These are phyloP conservation scores for Chaetogeoica ovagalla DNA, from an alignment of 2,888 invertebrate genomes.

Conservation along the genomic window DNA sequence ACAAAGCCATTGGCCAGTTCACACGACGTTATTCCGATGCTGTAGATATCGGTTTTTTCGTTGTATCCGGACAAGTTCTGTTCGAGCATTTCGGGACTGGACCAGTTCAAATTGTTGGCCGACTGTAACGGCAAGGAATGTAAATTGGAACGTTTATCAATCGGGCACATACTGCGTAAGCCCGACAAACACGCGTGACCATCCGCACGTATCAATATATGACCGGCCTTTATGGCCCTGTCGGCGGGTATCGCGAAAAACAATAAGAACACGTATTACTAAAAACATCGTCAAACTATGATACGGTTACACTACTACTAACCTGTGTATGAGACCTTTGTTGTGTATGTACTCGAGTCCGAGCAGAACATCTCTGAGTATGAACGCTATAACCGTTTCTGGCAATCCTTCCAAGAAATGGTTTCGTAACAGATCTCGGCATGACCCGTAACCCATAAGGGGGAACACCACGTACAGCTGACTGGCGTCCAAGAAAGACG, in stretches of 20 bases:
- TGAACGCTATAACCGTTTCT: slow-evolving; percentile 77
- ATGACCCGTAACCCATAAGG: slow-evolving; percentile 82
- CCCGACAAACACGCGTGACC: slow-evolving; percentile 78
- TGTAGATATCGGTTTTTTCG: slow-evolving; percentile 88
- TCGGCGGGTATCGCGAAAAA: background rate
- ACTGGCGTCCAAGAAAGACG: slow-evolving; percentile 76
- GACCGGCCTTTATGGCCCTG: slow-evolving; percentile 80
- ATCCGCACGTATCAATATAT: slow-evolving; percentile 74
- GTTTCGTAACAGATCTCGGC: slow-evolving; percentile 73
- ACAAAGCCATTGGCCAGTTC: slow-evolving; percentile 87
- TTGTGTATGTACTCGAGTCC: slow-evolving; percentile 84
- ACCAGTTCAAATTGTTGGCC: slow-evolving; percentile 78
- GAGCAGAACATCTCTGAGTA: slow-evolving; percentile 75
- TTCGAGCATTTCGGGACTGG: slow-evolving; percentile 87
- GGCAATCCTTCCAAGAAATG: slow-evolving; percentile 79
- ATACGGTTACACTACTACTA: slow-evolving; percentile 59
- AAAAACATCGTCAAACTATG: too few relatives aligned
- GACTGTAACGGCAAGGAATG: slow-evolving; percentile 77
- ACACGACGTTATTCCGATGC: slow-evolving; percentile 83
- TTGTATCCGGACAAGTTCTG: slow-evolving; percentile 89
- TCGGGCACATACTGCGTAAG: slow-evolving; percentile 75
- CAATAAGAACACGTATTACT: background rate
- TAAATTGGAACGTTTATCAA: slow-evolving; percentile 63
- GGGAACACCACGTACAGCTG: slow-evolving; percentile 81
- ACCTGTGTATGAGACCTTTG: slow-evolving; percentile 77